These are phyloP conservation scores for Trichomalopsis sarcophagae DNA, from an alignment of 1,140 invertebrate species.

Conservation along the genomic window DNA sequence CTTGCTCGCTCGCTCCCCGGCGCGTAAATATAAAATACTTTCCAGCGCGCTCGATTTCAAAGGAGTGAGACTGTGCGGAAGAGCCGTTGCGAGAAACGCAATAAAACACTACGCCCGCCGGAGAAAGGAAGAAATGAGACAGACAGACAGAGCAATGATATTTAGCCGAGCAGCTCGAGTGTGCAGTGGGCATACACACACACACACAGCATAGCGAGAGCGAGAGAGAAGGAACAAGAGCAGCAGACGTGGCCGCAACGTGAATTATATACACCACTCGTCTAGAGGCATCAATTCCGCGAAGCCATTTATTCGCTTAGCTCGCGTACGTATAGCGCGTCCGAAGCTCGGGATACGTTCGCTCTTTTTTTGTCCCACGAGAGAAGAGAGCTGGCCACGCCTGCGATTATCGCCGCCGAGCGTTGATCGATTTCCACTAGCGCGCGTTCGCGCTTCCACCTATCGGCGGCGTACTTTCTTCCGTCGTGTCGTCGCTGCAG, in stretches of 20 bases:
- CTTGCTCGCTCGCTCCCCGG: background rate
- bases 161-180: background rate
- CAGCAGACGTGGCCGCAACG: background rate
- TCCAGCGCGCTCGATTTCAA: constrained; percentile 15
- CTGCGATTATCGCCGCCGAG: constrained; percentile 11
- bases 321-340: background rate
- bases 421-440: background rate
- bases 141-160: constrained; percentile 12
- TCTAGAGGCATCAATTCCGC: constrained; percentile 1
- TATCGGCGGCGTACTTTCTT: background rate
- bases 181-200: background rate
- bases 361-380: background rate
- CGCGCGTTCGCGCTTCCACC: background rate
- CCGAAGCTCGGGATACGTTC: background rate
- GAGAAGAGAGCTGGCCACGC: background rate
- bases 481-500: background rate
- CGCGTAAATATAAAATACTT: background rate
- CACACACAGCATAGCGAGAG: background rate
- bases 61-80: background rate
- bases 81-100: constrained; percentile 27
- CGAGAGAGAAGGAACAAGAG: background rate
- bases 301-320: constrained; percentile 9
- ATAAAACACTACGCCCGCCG: background rate
- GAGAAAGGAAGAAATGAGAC: constrained; percentile 14
- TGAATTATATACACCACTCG: background rate